Evolutionary conservation across 2,888 invertebrate species (phyloP), one percentile per base, ranked within the genome.

Genomic region (Eumacrocentrus americanus): DNA sequence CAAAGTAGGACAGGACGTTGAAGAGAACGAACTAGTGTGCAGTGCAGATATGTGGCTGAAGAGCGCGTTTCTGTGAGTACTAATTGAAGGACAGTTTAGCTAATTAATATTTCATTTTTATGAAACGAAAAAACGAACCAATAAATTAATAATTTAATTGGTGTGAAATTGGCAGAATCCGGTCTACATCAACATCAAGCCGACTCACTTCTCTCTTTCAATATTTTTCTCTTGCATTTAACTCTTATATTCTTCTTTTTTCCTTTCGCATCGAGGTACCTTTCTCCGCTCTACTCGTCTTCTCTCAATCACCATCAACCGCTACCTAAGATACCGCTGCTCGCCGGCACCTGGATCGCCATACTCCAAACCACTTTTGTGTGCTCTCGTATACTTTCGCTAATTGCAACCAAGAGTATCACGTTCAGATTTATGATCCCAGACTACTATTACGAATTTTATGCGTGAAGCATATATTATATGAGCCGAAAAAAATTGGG

Each of bases 31-130:
- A 66, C 66, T 63, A 70, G 68, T 69, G 72, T 68, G 57, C 65
- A 66, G 74, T 72, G 71, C 70, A 76, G 71, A 75, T 70, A 78
- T n/a, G n/a, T n/a, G n/a, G n/a, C n/a, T n/a, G n/a, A n/a, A n/a
- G n/a, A 70, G 67, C 68, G 72, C 67, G 60, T 59, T 78, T 29
- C 67, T 79, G 78, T 79, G 72, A 79, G 78, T 79, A 77, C 65
- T 55, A 57, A 64, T 48, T 51, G 6, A n/a, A n/a, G 9, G 16
- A 23, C 35, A 46, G 23, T 23, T 42, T n/a, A n/a, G n/a, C n/a
- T n/a, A n/a, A n/a, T n/a, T n/a, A n/a, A n/a, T n/a, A n/a, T n/a
- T n/a, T n/a, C n/a, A n/a, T n/a, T n/a, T n/a, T n/a, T n/a, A n/a
- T n/a, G n/a, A n/a, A n/a, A n/a, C n/a, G n/a, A n/a, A n/a, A n/a